These are phyloP conservation scores for Pagrus major DNA, from an alignment of 2,113 vertebrate genomes.

Conservation along the genomic window DNA sequence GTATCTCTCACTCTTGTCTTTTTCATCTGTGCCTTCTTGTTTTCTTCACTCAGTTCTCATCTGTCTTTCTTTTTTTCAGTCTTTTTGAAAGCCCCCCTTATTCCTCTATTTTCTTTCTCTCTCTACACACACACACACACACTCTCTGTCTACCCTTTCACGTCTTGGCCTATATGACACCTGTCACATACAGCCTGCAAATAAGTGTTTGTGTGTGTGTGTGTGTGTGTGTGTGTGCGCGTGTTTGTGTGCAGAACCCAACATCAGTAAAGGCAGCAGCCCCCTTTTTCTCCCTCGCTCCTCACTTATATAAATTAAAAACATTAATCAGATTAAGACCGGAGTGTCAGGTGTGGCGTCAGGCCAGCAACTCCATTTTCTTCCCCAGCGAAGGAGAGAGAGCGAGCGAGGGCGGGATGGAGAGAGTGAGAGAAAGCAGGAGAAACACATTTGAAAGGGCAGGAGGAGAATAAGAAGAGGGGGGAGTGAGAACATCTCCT, in stretches of 20 bases:
- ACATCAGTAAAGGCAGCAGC: slow-evolving; percentile 51
- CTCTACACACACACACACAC: neutral
- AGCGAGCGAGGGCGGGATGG: slow-evolving; percentile 3
- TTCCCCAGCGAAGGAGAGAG: slow-evolving; percentile 44
- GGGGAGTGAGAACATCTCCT: neutral
- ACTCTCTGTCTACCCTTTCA: slow-evolving; percentile 32
- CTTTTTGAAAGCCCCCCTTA: neutral
- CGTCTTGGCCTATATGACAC: slow-evolving; percentile 29
- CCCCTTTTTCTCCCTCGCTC: slow-evolving; percentile 57
- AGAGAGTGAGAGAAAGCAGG: neutral
- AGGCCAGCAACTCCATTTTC: slow-evolving; percentile 79
- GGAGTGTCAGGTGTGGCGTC: slow-evolving; percentile 80
- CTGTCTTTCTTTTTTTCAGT: neutral
- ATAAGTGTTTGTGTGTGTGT: slow-evolving; percentile 27
- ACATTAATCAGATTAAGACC: slow-evolving; percentile 87
- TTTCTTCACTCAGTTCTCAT: slow-evolving; percentile 1
- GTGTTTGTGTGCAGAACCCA: neutral
- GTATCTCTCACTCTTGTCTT: neutral
- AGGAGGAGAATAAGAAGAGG: slow-evolving; percentile 17
- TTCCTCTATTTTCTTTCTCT: neutral
- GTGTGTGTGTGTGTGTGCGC: neutral
- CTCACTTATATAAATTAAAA: slow-evolving; percentile 89
- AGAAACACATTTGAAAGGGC: slow-evolving; percentile 45
- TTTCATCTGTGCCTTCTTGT: slow-evolving; percentile 22
- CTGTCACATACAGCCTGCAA: slow-evolving; percentile 27